phyloP scores from a whole-genome alignment of 2,888 invertebrate genomes.

The Volucella zonaria region DNA sequence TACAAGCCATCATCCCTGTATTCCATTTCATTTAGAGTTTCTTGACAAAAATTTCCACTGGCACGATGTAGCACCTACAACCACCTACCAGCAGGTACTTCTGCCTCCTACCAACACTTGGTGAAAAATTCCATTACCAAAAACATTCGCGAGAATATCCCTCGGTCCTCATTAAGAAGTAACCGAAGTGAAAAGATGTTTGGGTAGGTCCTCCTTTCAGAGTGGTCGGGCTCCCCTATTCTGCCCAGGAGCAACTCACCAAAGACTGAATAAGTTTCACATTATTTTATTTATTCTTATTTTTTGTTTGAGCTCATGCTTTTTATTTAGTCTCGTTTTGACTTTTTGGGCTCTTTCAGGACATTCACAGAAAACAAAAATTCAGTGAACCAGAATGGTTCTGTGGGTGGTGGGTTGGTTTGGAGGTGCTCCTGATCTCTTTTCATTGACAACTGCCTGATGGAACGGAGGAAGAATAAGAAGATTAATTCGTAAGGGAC shows the following conservation, averaged over 20 bases:
- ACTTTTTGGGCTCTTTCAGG: conserved; percentile 50
- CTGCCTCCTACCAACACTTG: background rate
- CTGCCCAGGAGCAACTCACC: conserved; percentile 60
- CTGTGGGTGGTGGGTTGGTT: conserved; percentile 21
- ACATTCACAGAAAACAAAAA: conserved; percentile 70
- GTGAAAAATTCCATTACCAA: conserved; percentile 69
- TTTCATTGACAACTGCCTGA: background rate
- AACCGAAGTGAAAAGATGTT: conserved; percentile 74
- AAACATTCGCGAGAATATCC: conserved; percentile 72
- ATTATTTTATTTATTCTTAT: conserved; percentile 36
- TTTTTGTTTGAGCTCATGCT: conserved; percentile 1
- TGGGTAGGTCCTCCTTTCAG: conserved; percentile 60
- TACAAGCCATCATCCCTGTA: conserved; percentile 14
- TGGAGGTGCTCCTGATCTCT: background rate
- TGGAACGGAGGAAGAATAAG: conserved; percentile 27
- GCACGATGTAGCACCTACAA: conserved; percentile 33
- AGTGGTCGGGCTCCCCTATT: conserved; percentile 29
- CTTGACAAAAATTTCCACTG: conserved; percentile 72
- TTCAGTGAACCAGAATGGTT: conserved; percentile 64
- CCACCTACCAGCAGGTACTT: background rate
- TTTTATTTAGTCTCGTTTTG: background rate
- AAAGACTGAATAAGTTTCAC: conserved; percentile 58
- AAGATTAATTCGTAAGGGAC: conserved; percentile 39
- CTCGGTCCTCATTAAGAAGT: conserved; percentile 73
- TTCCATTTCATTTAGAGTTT: conserved; percentile 71